Base-by-base conservation (phyloP, 2,113 vertebrate genomes). In the Jacana jacana region DNA sequence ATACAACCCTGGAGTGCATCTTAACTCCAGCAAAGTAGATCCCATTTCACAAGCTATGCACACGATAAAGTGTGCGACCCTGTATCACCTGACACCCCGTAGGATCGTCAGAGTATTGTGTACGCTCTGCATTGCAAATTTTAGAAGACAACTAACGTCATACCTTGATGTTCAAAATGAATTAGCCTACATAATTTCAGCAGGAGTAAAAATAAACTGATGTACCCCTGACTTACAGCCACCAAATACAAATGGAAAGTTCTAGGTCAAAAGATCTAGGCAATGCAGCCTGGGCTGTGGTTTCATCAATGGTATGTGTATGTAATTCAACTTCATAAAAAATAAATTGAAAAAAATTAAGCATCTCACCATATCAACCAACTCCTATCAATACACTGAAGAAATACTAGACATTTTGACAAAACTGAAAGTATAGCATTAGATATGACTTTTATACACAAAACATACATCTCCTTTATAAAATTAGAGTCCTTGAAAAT, bases 21-120 rank as follows among this genome's bases (percentile, higher is more conserved):
- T 30, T 51, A 76, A 76, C 13, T 71, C 51, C 17, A 30, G 49
- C 7, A 6, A 75, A 77, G 35, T 28, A 33, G 14, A 31, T 35
- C 49, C 0, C 3, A 31, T 55, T 58, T 64, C 58, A 65, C 25
- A 88, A 60, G 46, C 27, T 18, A 37, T 3, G 35, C n/a, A 64
- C 20, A 35, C 22, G 60, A 17, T 20, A 8, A 14, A 1, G 5
- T 3, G 2, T 12, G 11, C 2, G 2, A 61, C 8, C 64, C 25
- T 37, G 37, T 14, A 27, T 31, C 44, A 30, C 18, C 37, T 33
- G 73, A 60, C 35, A 86, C 2, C 13, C 23, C 4, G 10, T 11
- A 68, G 13, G 4, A 48, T 28, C 5, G 1, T 23, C 52, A 55
- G 39, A 80, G 31, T 24, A 51, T 2, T 24, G 35, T 4, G 15